Percentiles rank a stretch among this genome's conserved stretches.
These are phyloP conservation scores for Rhinichthys klamathensis DNA, from an alignment of 2,113 vertebrate genomes.

Conservation along the genomic window DNA sequence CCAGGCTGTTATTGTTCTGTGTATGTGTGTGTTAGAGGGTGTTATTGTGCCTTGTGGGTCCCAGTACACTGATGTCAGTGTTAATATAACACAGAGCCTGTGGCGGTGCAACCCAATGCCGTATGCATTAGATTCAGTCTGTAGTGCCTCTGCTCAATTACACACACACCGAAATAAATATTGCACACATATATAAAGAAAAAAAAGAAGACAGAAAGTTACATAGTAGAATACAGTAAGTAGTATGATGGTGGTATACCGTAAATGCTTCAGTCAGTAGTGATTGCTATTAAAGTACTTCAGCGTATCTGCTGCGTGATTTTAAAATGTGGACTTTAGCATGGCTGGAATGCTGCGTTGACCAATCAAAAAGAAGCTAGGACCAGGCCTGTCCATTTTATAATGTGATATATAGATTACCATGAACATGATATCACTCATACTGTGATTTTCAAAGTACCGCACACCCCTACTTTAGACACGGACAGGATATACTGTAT, in stretches of 20 bases:
- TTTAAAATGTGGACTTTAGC: background rate
- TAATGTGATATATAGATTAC: background rate
- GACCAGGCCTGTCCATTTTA: background rate
- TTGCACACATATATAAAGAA: slow-evolving; percentile 21
- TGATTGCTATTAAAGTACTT: background rate
- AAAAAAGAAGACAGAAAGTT: too few species aligned
- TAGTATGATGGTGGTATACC: background rate
- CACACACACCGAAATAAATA: slow-evolving; percentile 28
- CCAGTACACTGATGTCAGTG: slow-evolving; percentile 67
- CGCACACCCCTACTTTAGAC: background rate
- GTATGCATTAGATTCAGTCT: slow-evolving; percentile 62
- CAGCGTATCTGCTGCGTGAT: background rate
- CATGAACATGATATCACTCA: background rate
- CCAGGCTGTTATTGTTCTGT: slow-evolving; percentile 46
- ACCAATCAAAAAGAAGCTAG: background rate
- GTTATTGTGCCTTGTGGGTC: slow-evolving; percentile 66
- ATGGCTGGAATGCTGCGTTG: background rate
- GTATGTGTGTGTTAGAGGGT: slow-evolving; percentile 45
- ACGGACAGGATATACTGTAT: background rate
- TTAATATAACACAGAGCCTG: slow-evolving; percentile 71
- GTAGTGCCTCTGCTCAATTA: slow-evolving; percentile 51
- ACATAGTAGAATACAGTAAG: background rate
- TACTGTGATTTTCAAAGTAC: background rate
- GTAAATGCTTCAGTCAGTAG: background rate
- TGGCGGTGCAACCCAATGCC: slow-evolving; percentile 60